Evolutionary conservation across 2,888 invertebrate genomes (phyloP), one percentile per base, ranked within the genome.

Genomic region (Tenthredo livida): DNA sequence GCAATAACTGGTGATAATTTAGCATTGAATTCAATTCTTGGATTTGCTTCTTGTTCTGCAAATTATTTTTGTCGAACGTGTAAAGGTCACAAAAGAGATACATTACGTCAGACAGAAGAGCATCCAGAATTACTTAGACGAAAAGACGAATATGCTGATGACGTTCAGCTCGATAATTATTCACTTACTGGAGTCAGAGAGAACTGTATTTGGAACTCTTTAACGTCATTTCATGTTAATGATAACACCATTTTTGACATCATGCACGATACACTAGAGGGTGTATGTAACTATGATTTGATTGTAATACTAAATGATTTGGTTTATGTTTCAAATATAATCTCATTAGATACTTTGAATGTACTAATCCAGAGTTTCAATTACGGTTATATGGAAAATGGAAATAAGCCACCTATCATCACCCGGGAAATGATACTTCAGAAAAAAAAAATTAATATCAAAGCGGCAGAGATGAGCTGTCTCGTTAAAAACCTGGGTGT

Each of bases 141-240:
- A 15, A 54, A 54, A 54, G 54, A 54, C 15, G 54, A 54, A 54
- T 54, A 54, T 6, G 54, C 5, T n/a, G 1, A 54, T n/a, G 54
- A 54, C 54, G 54, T 54, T 54, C 54, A 54, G 17, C 54, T 17
- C 54, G n/a, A 54, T 54, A 15, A 54, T 54, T 54, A 54, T 54
- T n/a, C 54, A 54, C 54, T 54, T n/a, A 54, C 54, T n/a, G 54
- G 54, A 54, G n/a, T 54, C 54, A 54, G n/a, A 54, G 54, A 54
- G n/a, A 54, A 54, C n/a, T 54, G 54, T n/a, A 54, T 54, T 54
- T 54, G 54, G 54, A 54, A 54, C n/a, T 54, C 54, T 54, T 54
- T 54, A n/a, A 15, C 1, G 54, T 54, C 54, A 37, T 65, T 65
- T 12, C 65, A 65, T 25, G 65, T 65, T 29, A 29, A 25, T 65